phyloP scores from a whole-genome alignment of 1,140 invertebrate species.

The Zaprionus lachaisei region DNA sequence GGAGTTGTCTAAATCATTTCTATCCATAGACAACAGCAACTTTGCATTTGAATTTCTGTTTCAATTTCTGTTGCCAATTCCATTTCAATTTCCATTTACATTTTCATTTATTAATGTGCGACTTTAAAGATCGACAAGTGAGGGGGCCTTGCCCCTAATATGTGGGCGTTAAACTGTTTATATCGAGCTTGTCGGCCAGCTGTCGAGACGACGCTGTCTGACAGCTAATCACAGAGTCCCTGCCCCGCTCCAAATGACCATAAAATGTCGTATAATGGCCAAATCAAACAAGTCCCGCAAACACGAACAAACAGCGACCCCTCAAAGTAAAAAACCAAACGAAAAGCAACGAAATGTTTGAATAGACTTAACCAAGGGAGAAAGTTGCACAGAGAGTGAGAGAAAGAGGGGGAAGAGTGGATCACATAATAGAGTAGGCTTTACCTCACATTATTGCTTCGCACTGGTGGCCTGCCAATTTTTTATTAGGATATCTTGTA shows the following conservation, averaged over 20 bases:
- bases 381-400: neutral
- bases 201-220: neutral
- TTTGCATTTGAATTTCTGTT: neutral
- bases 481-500: conserved; percentile 40
- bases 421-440: neutral
- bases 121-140: conserved; percentile 7
- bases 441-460: neutral
- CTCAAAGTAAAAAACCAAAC: conserved; percentile 36
- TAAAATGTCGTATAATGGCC: conserved; percentile 51
- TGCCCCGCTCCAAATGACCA: conserved; percentile 15
- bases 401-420: too few species aligned
- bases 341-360: conserved; percentile 37
- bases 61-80: conserved; percentile 11
- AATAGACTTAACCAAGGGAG: neutral
- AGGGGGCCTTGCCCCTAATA: neutral
- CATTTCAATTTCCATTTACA: conserved; percentile 16
- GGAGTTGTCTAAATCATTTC: conserved; percentile 6
- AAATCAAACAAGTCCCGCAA: conserved; percentile 41
- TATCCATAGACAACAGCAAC: neutral
- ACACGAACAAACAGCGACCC: conserved; percentile 12
- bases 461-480: conserved; percentile 39
- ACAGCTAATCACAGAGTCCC: conserved; percentile 20
- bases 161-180: conserved; percentile 21
- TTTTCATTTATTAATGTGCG: conserved; percentile 41
- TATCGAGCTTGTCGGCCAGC: conserved; percentile 16